Conservation (phyloP, 2,888 invertebrate species). For the Spicauda simplicius region DNA sequence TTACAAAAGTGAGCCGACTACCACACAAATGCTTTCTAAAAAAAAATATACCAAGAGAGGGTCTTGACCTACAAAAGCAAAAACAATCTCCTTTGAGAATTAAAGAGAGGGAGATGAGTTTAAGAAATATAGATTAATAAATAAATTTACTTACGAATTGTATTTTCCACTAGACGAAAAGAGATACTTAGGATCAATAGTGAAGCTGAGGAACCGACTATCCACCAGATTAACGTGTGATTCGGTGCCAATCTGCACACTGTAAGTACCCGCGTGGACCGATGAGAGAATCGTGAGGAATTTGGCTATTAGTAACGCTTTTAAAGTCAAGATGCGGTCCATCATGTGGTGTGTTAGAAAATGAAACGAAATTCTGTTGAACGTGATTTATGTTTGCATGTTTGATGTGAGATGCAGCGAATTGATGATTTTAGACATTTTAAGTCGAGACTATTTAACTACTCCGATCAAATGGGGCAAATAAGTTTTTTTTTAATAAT, state of each 20-base stretch:
- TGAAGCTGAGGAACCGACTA: conserved; percentile 89
- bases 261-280: conserved; percentile 71
- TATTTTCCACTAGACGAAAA: conserved; percentile 67
- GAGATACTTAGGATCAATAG: conserved; percentile 88
- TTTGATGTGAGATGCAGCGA: conserved; percentile 47
- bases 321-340: conserved; percentile 25
- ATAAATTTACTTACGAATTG: conserved; percentile 44
- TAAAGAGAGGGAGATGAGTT: too few relatives aligned
- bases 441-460: neutral
- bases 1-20: too few relatives aligned
- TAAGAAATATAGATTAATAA: too few relatives aligned
- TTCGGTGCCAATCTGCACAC: conserved; percentile 85
- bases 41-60: too few relatives aligned
- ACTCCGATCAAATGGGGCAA: too few relatives aligned
- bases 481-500: too few relatives aligned
- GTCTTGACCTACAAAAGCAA: too few relatives aligned
- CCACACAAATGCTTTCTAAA: too few relatives aligned
- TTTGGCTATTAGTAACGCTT: conserved; percentile 12
- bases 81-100: too few relatives aligned
- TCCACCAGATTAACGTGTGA: conserved; percentile 87
- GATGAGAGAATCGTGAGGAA: conserved; percentile 39
- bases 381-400: conserved; percentile 34
- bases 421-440: conserved; percentile 36
- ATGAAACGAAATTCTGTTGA: conserved; percentile 16
- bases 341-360: conserved; percentile 34